These are phyloP conservation scores for Pterobdella sp. DNA, from an alignment of 2,888 invertebrate genomes.

Conservation along the genomic window DNA sequence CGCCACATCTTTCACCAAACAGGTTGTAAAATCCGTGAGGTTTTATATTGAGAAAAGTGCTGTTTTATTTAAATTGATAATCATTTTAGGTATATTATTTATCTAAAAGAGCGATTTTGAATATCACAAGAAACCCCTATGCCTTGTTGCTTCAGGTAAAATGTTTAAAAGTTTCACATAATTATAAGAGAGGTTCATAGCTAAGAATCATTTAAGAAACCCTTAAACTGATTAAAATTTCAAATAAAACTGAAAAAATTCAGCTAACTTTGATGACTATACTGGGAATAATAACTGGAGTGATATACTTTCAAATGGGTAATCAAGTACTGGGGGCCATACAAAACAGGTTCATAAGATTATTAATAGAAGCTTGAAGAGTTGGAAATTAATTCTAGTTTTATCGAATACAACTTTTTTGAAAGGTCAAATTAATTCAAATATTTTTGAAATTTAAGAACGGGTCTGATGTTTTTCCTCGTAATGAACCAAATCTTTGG, in stretches of 20 bases:
- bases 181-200: too few relatives aligned
- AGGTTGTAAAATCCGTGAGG: background rate
- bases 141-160: constrained; percentile 19
- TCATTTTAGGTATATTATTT: constrained; percentile 14
- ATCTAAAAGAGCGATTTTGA: constrained; percentile 21
- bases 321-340: background rate
- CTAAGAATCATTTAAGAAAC: too few relatives aligned
- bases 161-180: background rate
- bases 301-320: constrained; percentile 19
- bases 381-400: background rate
- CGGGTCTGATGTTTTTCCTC: constrained; percentile 50
- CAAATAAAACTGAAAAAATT: too few relatives aligned
- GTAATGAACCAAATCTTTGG: constrained; percentile 50
- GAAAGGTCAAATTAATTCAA: background rate
- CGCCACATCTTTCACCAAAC: background rate
- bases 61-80: background rate
- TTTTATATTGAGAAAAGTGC: background rate
- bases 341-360: constrained; percentile 23
- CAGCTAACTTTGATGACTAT: constrained; percentile 2
- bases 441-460: constrained; percentile 39
- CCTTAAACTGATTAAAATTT: too few relatives aligned
- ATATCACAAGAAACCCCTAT: constrained; percentile 20
- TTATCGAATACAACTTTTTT: background rate
- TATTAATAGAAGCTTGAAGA: background rate
- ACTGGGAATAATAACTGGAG: constrained; percentile 5